Base-by-base conservation (phyloP, 53 echinoderm and acorn worm species). In the Astropecten irregularis region DNA sequence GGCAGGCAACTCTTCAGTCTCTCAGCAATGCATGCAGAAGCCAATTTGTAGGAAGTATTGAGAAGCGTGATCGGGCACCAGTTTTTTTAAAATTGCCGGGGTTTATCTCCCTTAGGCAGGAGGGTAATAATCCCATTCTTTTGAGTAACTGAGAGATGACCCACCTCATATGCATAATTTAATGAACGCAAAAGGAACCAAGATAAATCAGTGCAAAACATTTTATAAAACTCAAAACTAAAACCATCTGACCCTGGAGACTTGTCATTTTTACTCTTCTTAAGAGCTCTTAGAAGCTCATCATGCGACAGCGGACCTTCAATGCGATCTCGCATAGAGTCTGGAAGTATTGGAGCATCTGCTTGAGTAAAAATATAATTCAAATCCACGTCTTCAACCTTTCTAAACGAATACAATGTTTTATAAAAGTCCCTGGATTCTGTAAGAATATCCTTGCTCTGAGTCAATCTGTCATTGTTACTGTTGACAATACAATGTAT, bases 61-160 rank as follows among this genome's bases (percentile, higher is more conserved):
- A 73, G 42, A 18, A 85, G 29, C 7, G 85, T 39, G 40, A 88
- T 82, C 7, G 88, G 42, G 3, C 62, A 20, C 88, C 59, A 68
- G 46, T 90, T 82, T 54, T 51, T 82, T 18, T 87, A 40, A 71
- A 57, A 74, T 37, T 16, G 47, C 54, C 13, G 63, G 22, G 48
- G 49, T 35, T 82, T 91, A 20, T 66, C 86, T 9, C 42, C 37
- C 37, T 90, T 90, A 9, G 82, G 87, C 23, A 91, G 29, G 9
- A 3, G 8, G 5, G 23, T 21, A 5, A 26, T 21, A 59, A 27
- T 21, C 10, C 60, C 60, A 59, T 59, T 25, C 19, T 27, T 59
- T 19, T 25, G 28, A 2, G 26, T 59, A 5, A 8, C 28, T 19
- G 60, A 25, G 2, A 54, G 54, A 6, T 59, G 28, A 14, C 30